Percentiles rank a stretch among this genome's conserved stretches.
These are phyloP conservation scores for Diogma glabrata DNA, from an alignment of 2,888 invertebrate species.

Conservation along the genomic window DNA sequence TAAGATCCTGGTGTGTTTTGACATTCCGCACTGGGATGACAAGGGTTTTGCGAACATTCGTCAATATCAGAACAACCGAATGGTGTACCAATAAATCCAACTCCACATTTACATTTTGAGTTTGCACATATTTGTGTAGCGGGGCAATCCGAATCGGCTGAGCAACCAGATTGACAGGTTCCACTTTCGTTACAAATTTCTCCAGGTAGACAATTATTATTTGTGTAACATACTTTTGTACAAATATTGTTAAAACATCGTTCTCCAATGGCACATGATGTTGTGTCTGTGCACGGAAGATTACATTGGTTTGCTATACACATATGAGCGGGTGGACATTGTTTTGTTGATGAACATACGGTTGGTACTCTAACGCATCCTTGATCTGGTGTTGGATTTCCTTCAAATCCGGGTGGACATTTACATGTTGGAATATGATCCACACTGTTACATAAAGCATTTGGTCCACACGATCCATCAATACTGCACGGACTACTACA, in stretches of 20 bases:
- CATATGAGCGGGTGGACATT: constrained; percentile 65
- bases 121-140: constrained; percentile 64
- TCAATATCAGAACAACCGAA: constrained; percentile 71
- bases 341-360: constrained; percentile 50
- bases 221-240: constrained; percentile 76
- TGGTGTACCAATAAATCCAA: constrained; percentile 61
- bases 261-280: constrained; percentile 72
- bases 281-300: constrained; percentile 61
- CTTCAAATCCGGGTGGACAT: constrained; percentile 76
- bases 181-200: constrained; percentile 73
- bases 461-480: constrained; percentile 69
- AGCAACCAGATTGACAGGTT: constrained; percentile 72
- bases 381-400: constrained; percentile 76
- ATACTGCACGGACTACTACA: constrained; percentile 73
- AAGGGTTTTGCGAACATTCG: constrained; percentile 68
- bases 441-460: constrained; percentile 64
- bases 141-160: constrained; percentile 67
- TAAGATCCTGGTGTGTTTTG: constrained; percentile 70
- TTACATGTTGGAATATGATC: constrained; percentile 66
- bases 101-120: constrained; percentile 63
- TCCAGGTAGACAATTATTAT: constrained; percentile 80
- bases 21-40: constrained; percentile 70
- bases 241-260: constrained; percentile 68
- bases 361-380: constrained; percentile 77
- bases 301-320: constrained; percentile 70